Base-by-base conservation (phyloP, 2,888 invertebrate species). In the Nephrotoma appendiculata region DNA sequence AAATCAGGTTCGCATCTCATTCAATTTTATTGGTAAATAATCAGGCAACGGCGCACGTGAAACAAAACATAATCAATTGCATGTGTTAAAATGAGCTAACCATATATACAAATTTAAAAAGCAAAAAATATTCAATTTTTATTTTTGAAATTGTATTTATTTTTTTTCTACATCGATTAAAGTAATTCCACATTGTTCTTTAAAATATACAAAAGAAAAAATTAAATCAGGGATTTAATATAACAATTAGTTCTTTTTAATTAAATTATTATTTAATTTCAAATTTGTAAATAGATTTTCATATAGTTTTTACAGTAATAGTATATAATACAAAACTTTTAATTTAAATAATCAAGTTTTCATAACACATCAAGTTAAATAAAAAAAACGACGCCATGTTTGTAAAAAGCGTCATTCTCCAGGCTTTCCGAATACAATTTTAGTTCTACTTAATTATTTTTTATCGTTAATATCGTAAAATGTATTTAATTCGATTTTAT, bases 391-490 rank as follows among this genome's bases (percentile, higher is more conserved):
- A 71, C 87, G 87, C 87, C 87, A 87, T 87, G 87, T 87, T 87
- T 87, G 86, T 52, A 83, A 87, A 87, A 86, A 86, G 87, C 87
- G 86, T 87, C 87, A 87, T 87, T 87, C 86, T 87, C 85, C 86
- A 86, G 86, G 41, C 44, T 86, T 52, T 42, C 52, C 19, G 57
- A 44, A 57, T 57, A 71, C 71, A 71, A 71, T 31, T 31, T 71
- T 71, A 71, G 31, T 31, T 71, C 71, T 71, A n/a, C n/a, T n/a
- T n/a, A 31, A 31, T 31, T 31, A 57, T 52, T 86, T 52, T 57
- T 86, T 41, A 52, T 86, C 41, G 31, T 57, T 86, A 44, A 57
- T 57, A 43, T 57, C 11, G 84, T 19, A 57, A 52, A 86, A 41
- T 42, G 41, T 71, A 71, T 71, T 9, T 71, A 31, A 71, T 71